phyloP scores from a whole-genome alignment of 2,113 vertebrate species.

The Hemiscyllium ocellatum region DNA sequence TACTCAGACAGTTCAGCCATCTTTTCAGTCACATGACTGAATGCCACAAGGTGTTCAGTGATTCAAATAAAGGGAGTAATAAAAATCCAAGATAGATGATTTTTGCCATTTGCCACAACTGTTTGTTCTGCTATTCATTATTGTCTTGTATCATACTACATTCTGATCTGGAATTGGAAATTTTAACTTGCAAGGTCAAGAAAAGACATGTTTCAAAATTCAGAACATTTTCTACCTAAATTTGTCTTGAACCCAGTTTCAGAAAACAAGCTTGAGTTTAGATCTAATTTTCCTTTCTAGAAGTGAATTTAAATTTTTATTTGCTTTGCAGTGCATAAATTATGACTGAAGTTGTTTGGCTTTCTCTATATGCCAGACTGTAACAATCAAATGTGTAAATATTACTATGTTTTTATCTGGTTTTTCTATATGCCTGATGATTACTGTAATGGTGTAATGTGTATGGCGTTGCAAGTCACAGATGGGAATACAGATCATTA shows the following conservation, averaged over 20 bases:
- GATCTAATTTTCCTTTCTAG: neutral
- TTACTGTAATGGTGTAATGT: slow-evolving; percentile 36
- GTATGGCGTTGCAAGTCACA: slow-evolving; percentile 20
- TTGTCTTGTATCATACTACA: neutral
- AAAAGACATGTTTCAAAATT: neutral
- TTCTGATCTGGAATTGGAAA: neutral
- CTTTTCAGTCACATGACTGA: neutral
- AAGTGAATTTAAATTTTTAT: slow-evolving; percentile 3
- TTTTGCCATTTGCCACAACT: neutral
- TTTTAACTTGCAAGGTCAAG: neutral
- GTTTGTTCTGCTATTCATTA: neutral
- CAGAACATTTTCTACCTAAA: neutral
- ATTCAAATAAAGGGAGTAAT: neutral
- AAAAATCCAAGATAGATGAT: neutral
- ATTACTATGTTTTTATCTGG: slow-evolving; percentile 14
- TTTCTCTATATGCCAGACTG: neutral
- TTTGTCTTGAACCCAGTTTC: neutral
- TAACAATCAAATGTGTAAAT: slow-evolving; percentile 30
- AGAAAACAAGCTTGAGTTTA: neutral
- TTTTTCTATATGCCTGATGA: slow-evolving; percentile 30
- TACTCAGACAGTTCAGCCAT: neutral
- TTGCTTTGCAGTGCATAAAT: slow-evolving; percentile 33
- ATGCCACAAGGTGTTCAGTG: neutral
- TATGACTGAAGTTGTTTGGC: neutral
- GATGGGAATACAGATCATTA: slow-evolving; percentile 34